phyloP scores from a whole-genome alignment of 2,797 vertebrate species.

The Hephaestus fuliginosus region DNA sequence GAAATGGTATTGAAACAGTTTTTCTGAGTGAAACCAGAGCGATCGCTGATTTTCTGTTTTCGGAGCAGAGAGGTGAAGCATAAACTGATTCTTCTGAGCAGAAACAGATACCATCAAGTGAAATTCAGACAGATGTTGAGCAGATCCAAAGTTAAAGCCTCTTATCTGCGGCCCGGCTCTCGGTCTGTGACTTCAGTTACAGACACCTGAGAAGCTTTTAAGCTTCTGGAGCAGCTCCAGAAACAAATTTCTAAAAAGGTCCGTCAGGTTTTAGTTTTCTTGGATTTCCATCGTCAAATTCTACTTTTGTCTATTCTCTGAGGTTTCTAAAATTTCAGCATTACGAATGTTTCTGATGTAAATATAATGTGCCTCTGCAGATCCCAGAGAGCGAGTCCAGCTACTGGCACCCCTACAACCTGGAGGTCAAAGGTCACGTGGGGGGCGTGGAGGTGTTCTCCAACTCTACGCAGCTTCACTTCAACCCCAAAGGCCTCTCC shows the following conservation, averaged over 20 bases:
- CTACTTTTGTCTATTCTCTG: not conserved
- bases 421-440: conserved; percentile 75
- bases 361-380: conserved; percentile 47
- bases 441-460: conserved; percentile 65
- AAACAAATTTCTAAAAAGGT: not conserved
- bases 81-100: conserved; percentile 16
- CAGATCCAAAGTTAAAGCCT: conserved; percentile 8
- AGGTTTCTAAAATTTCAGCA: not conserved
- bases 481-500: conserved; percentile 46
- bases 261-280: not conserved
- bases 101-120: not conserved
- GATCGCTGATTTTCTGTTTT: conserved; percentile 2
- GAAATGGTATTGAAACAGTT: not conserved
- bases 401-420: conserved; percentile 23
- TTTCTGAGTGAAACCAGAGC: conserved; percentile 8
- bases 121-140: conserved; percentile 20
- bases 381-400: conserved; percentile 19
- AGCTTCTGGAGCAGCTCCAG: not conserved
- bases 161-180: not conserved
- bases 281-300: not conserved
- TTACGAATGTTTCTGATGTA: not conserved
- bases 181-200: not conserved
- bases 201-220: not conserved
- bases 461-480: conserved; percentile 55
- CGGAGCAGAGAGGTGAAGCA: not conserved